A percentile compares a stretch with the other conserved stretches of the same genome.
Evolutionary conservation across 2,113 vertebrate genomes (phyloP).

Genomic region (Oryzias woworae): DNA sequence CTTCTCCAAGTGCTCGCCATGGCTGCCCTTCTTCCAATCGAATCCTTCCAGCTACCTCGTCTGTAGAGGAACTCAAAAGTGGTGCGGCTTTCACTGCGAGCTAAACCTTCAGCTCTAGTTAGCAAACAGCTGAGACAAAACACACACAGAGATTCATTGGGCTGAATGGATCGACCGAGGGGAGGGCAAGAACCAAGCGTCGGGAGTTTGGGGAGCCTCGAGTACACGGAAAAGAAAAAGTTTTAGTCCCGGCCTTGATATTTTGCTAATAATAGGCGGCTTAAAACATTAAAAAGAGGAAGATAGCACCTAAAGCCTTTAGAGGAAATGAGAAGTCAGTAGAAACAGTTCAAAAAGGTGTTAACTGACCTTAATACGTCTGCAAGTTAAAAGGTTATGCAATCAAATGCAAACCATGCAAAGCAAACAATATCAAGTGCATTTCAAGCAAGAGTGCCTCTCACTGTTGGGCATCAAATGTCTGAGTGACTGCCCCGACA

Average conservation of each 20-base stretch:
- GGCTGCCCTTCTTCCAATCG: background rate
- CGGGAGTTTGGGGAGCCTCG: too few species aligned
- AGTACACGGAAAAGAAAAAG: too few species aligned
- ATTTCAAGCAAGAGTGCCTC: constrained; percentile 2
- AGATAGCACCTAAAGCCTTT: background rate
- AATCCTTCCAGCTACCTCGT: constrained; percentile 19
- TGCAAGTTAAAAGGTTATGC: background rate
- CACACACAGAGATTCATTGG: constrained; percentile 29
- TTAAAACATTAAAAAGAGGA: too few species aligned
- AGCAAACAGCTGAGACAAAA: constrained; percentile 28
- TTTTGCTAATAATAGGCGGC: too few species aligned
- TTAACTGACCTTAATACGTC: background rate
- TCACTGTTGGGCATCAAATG: background rate
- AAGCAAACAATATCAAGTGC: constrained; percentile 16
- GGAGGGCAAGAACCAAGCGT: too few species aligned
- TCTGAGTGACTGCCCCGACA: background rate
- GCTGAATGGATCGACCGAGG: background rate
- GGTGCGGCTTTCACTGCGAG: background rate
- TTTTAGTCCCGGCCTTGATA: too few species aligned
- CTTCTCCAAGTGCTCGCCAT: constrained; percentile 23
- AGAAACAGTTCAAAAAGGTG: background rate
- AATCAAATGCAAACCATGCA: constrained; percentile 1
- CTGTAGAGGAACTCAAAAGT: background rate
- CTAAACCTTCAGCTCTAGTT: background rate
- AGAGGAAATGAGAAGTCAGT: constrained; percentile 3